A percentile compares a stretch with the other conserved stretches of the same genome.
Evolutionary conservation across 2,888 invertebrate species (phyloP).

Genomic region (Andrena hattorfiana): DNA sequence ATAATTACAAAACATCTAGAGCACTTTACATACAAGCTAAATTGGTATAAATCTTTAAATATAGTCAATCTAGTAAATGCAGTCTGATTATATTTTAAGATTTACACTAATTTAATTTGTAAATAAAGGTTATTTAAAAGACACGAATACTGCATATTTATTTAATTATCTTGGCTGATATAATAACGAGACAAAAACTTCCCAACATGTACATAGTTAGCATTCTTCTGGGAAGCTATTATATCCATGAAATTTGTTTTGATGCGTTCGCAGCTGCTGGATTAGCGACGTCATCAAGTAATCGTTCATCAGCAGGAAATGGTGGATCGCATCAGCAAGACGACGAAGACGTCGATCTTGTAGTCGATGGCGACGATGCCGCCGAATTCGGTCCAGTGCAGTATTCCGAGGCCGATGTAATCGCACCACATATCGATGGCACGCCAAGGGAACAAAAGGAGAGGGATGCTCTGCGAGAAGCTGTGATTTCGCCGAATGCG

Average conservation of each 20-base stretch:
- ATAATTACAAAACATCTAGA: too few species aligned
- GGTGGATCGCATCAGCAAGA: constrained; percentile 85
- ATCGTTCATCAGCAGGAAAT: constrained; percentile 72
- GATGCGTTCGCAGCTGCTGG: constrained; percentile 80
- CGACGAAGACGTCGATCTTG: constrained; percentile 90
- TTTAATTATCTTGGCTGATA: too few species aligned
- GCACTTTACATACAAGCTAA: too few species aligned
- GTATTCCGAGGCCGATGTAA: constrained; percentile 92
- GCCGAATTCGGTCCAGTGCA: constrained; percentile 94
- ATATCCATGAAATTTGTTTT: not conserved
- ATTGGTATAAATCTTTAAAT: too few species aligned
- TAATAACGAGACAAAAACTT: too few species aligned
- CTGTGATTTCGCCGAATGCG: constrained; percentile 85
- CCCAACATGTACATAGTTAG: too few species aligned
- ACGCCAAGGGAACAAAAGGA: constrained; percentile 86
- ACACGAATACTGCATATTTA: too few species aligned
- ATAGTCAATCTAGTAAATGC: too few species aligned
- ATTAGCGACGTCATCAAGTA: constrained; percentile 84
- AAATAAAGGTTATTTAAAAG: too few species aligned
- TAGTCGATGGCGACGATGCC: constrained; percentile 95
- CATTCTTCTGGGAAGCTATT: too few species aligned
- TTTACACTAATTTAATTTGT: too few species aligned
- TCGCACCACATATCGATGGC: constrained; percentile 86
- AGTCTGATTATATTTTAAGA: too few species aligned
- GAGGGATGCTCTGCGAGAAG: constrained; percentile 86